Evolutionary conservation across 2,797 vertebrate genomes (phyloP).

Genomic region (Myoxocephalus aenaeus): DNA sequence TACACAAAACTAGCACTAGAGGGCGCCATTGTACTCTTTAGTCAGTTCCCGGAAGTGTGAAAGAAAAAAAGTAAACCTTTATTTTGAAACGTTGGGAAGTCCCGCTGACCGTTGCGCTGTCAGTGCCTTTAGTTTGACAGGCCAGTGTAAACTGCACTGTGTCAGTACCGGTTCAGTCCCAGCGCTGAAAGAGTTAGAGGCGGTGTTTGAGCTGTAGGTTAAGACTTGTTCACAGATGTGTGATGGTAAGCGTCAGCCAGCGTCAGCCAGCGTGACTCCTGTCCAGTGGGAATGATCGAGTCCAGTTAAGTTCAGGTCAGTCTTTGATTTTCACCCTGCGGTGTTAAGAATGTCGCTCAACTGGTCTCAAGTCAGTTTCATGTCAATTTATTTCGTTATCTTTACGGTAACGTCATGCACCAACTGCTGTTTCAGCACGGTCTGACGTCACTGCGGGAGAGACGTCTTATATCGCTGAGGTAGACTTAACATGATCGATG

Average conservation of each 20-base stretch:
- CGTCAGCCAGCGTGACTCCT: not conserved
- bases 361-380: not conserved
- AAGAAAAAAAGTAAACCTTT: constrained; percentile 20
- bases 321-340: constrained; percentile 12
- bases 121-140: constrained; percentile 28
- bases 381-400: not conserved
- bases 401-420: not conserved
- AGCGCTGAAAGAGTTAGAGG: not conserved
- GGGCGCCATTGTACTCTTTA: not conserved
- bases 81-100: constrained; percentile 65
- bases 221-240: not conserved
- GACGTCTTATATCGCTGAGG: not conserved
- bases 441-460: not conserved
- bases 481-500: not conserved
- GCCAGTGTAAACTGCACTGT: constrained; percentile 17
- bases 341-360: not conserved
- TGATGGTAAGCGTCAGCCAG: not conserved
- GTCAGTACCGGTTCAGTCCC: not conserved
- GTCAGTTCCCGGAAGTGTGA: accelerated
- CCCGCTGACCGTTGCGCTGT: not conserved
- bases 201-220: not conserved
- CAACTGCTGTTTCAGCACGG: not conserved
- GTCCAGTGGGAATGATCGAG: constrained; percentile 47
- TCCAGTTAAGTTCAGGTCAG: constrained; percentile 55
- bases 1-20: constrained; percentile 26